Evolutionary conservation across 2,113 vertebrate genomes (phyloP).

Genomic region (Lampris megalopsis): DNA sequence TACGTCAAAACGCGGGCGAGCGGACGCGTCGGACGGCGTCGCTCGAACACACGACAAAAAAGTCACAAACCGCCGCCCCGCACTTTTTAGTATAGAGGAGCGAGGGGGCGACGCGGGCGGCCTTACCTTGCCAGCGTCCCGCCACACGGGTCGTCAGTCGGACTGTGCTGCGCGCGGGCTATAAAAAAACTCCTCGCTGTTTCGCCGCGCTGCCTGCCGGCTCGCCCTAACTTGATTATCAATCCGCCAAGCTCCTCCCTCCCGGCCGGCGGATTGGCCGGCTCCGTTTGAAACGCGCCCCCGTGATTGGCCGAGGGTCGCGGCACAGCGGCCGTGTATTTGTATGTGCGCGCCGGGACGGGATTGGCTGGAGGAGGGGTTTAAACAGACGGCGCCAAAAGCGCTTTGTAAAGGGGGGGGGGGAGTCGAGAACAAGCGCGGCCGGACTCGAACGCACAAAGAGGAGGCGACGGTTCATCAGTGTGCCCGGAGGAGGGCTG

Average conservation of each 20-base stretch:
- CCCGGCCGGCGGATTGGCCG: slow-evolving; percentile 59
- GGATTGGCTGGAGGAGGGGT: slow-evolving; percentile 74
- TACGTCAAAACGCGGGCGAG: too few relatives aligned
- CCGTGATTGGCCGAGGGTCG: slow-evolving; percentile 48
- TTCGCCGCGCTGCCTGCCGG: slow-evolving; percentile 67
- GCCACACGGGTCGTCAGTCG: too few relatives aligned
- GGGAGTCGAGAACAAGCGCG: slow-evolving; percentile 3
- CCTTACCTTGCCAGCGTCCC: too few relatives aligned
- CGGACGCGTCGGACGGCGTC: too few relatives aligned
- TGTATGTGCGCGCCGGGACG: not conserved
- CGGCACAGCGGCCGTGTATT: not conserved
- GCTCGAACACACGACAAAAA: too few relatives aligned
- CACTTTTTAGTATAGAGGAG: too few relatives aligned
- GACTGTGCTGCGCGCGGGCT: too few relatives aligned
- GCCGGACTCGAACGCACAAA: too few relatives aligned
- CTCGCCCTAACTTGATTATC: slow-evolving; percentile 75
- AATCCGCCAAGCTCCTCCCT: slow-evolving; percentile 60
- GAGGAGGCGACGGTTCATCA: too few relatives aligned
- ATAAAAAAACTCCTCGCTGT: slow-evolving; percentile 65
- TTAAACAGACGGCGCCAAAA: slow-evolving; percentile 82
- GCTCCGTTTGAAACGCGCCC: rapidly evolving
- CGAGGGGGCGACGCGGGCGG: too few relatives aligned
- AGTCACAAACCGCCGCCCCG: too few relatives aligned
- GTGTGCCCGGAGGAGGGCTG: too few relatives aligned
- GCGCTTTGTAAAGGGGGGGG: slow-evolving; percentile 40